Evolutionary conservation across 2,797 vertebrate genomes (phyloP).

Genomic region (Antrozous pallidus): DNA sequence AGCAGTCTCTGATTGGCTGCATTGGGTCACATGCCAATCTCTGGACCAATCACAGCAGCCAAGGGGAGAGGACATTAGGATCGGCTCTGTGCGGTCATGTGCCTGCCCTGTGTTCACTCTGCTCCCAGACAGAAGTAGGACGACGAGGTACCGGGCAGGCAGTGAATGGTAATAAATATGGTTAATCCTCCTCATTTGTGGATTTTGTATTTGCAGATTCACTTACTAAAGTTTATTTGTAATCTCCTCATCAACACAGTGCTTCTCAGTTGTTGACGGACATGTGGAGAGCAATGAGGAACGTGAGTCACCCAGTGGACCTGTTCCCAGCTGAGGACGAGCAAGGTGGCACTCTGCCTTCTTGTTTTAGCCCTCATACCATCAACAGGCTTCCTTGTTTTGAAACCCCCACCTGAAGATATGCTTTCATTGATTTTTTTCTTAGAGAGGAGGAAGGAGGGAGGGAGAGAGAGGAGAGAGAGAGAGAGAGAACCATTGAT

Average conservation of each 20-base stretch:
- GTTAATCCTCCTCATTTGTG: not conserved
- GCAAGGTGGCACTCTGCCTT: accelerated
- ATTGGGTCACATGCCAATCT: not conserved
- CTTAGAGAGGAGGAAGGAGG: too few relatives aligned
- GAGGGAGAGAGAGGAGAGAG: not conserved
- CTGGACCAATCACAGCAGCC: not conserved
- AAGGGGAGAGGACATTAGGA: not conserved
- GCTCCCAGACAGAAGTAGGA: not conserved
- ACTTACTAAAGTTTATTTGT: not conserved
- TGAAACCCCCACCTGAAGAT: not conserved
- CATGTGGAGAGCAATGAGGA: not conserved
- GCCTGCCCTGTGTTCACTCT: not conserved
- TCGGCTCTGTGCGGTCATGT: not conserved
- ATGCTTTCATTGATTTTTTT: not conserved
- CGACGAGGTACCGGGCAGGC: not conserved
- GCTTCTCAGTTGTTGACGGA: not conserved
- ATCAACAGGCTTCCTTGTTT: not conserved
- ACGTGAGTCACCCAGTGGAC: too few relatives aligned
- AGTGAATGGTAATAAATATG: accelerated
- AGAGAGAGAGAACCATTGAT: not conserved
- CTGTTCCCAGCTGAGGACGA: not conserved
- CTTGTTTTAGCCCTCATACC: not conserved
- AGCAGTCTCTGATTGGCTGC: not conserved
- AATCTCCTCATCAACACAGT: not conserved
- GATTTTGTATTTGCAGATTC: not conserved